Percentiles rank a stretch among this genome's conserved stretches.
Conservation (phyloP, 30 jellyfish, hydroid and myxozoan genomes). For the Hydra vulgaris region DNA sequence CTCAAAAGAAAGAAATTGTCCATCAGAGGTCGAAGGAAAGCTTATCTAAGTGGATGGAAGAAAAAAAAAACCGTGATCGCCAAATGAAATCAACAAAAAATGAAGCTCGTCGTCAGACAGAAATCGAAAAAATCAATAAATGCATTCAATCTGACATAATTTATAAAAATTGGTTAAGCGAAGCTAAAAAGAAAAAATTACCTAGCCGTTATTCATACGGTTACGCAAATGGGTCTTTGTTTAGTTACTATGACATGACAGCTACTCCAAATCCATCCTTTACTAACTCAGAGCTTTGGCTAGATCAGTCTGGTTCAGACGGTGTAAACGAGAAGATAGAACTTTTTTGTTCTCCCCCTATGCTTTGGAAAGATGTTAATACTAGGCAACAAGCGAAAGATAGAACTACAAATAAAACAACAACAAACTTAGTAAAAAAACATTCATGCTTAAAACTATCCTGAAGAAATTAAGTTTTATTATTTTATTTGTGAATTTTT, state of each 20-base stretch:
- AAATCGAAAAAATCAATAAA: neutral
- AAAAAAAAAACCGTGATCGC: neutral
- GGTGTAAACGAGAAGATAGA: neutral
- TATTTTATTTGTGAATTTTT: neutral
- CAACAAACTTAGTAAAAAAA: neutral
- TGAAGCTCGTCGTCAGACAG: neutral
- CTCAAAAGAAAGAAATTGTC: neutral
- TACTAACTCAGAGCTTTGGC: neutral
- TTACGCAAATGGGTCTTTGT: neutral
- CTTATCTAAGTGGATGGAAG: neutral
- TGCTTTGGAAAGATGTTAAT: neutral
- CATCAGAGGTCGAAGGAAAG: neutral
- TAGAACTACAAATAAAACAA: neutral
- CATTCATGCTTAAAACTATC: neutral
- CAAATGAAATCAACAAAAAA: neutral
- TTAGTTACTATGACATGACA: constrained; percentile 8
- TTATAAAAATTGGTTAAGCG: neutral
- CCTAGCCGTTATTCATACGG: neutral
- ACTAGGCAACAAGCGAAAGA: neutral
- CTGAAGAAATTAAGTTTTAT: neutral
- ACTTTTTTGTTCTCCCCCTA: neutral
- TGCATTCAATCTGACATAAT: neutral
- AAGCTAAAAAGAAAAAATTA: constrained; percentile 3
- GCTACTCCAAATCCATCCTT: constrained; percentile 2
- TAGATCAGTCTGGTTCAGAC: neutral